Evolutionary conservation across 2,113 vertebrate species (phyloP), one percentile per base, ranked within the genome.

Genomic region (Eretmochelys imbricata): DNA sequence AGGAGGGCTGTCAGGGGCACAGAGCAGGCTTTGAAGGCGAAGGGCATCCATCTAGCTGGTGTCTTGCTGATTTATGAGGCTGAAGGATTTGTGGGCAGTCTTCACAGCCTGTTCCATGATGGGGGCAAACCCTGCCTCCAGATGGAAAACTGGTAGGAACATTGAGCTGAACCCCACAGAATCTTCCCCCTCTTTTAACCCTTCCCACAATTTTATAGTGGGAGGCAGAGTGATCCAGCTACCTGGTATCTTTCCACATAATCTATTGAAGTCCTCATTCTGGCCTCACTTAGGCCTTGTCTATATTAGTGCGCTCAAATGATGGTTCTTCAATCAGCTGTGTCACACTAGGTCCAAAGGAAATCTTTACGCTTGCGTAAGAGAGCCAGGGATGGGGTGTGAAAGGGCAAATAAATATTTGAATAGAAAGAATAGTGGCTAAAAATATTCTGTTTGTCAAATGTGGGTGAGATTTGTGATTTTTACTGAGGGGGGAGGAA

Each of bases 261-360:
- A n/a, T 38, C 91, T 89, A 48, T 42, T 87, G 57, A 55, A 20
- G 29, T 84, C 76, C 80, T 51, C 12, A 1, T 82, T 25, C 65
- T 89, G 35, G 38, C 50, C 76, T 46, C 82, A 81, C 88, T 84
- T 10, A 35, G 27, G 85, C 82, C 85, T 90, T 90, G 79, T 75
- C 94, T 78, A 0, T 27, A 35, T 19, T 83, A 94, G n/a, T 27
- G n/a, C 14, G 83, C 87, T 42, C 38, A 83, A 49, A 59, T 25
- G 49, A 31, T 90, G 87, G 69, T 87, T 90, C 59, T 76, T n/a
- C 83, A 62, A 62, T 55, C 35, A 29, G 59, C 72, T 89, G 79
- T 81, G 59, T 80, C 62, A 88, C 31, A 1, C 80, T 75, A 80
- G 25, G 50, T 85, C 91, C 91, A 48, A 24, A 75, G 57, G 84